Percentiles rank a stretch among this genome's conserved stretches.
Conservation (phyloP, 1,140 invertebrate genomes). For the Leptonema lineaticorne region DNA sequence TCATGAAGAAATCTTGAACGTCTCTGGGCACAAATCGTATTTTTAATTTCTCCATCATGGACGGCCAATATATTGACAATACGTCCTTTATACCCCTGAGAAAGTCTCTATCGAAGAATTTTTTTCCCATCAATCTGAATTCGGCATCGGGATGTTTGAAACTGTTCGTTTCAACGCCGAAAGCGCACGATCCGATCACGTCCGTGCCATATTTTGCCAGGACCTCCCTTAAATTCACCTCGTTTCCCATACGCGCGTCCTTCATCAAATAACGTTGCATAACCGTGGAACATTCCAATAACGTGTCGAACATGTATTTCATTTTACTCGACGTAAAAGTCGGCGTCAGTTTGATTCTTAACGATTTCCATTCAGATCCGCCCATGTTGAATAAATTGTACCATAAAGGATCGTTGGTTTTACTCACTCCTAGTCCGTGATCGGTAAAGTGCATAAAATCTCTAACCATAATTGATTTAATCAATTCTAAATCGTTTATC, state of each 20-base stretch:
- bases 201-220: slow-evolving; percentile 57
- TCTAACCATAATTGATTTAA: slow-evolving; percentile 60
- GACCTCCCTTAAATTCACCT: slow-evolving; percentile 54
- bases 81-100: not conserved
- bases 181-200: slow-evolving; percentile 59
- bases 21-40: not conserved
- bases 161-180: slow-evolving; percentile 58
- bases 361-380: slow-evolving; percentile 60
- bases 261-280: slow-evolving; percentile 48
- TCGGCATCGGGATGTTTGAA: slow-evolving; percentile 52
- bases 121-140: slow-evolving; percentile 52
- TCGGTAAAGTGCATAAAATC: slow-evolving; percentile 60
- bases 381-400: slow-evolving; percentile 55
- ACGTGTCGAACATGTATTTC: slow-evolving; percentile 58
- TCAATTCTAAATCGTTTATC: slow-evolving; percentile 60
- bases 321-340: slow-evolving; percentile 66
- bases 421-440: slow-evolving; percentile 52
- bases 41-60: not conserved
- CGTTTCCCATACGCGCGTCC: slow-evolving; percentile 43
- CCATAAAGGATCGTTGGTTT: slow-evolving; percentile 54
- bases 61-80: not conserved
- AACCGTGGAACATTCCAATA: slow-evolving; percentile 51
- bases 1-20: slow-evolving; percentile 42
- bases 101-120: slow-evolving; percentile 41
- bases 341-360: slow-evolving; percentile 62